Percentiles rank a stretch among this genome's conserved stretches.
These are phyloP conservation scores for Drosophila merina DNA, from an alignment of 2,888 invertebrate genomes.

Conservation along the genomic window DNA sequence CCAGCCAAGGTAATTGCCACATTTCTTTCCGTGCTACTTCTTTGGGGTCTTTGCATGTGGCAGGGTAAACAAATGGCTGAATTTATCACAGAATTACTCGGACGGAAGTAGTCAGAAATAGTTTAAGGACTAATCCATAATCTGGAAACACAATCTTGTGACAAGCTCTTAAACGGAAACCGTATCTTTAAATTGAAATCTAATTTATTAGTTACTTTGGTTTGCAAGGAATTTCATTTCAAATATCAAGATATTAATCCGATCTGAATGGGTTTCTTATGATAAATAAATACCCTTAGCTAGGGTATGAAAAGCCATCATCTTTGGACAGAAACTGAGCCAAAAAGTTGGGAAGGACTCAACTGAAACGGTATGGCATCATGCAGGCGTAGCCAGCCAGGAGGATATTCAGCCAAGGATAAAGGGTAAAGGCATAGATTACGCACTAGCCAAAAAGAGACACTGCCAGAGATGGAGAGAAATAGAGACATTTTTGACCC, in stretches of 20 bases:
- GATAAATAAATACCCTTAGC: not conserved
- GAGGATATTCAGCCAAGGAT: constrained; percentile 3
- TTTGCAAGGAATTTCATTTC: not conserved
- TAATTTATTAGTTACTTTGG: not conserved
- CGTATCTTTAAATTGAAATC: not conserved
- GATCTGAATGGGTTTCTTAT: no score
- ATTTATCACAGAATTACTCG: not conserved
- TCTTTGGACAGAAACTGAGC: constrained; percentile 3
- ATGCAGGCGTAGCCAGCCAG: constrained; percentile 2
- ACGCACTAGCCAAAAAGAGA: constrained; percentile 1
- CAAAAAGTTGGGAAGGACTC: constrained; percentile 7
- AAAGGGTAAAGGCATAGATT: constrained; percentile 6
- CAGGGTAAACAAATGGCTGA: not conserved
- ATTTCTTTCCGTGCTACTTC: not conserved
- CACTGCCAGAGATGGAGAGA: not conserved
- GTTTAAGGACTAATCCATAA: not conserved
- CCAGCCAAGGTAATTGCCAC: not conserved
- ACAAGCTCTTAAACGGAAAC: not conserved
- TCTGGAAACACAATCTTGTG: not conserved
- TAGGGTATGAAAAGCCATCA: not conserved
- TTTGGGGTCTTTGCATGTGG: not conserved
- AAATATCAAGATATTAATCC: no score
- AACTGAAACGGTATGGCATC: constrained; percentile 7
- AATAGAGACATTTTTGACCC: constrained; percentile 3
- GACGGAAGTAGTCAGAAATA: not conserved